Conservation (phyloP, 2,888 invertebrate species). For the Lathronympha strigana region DNA sequence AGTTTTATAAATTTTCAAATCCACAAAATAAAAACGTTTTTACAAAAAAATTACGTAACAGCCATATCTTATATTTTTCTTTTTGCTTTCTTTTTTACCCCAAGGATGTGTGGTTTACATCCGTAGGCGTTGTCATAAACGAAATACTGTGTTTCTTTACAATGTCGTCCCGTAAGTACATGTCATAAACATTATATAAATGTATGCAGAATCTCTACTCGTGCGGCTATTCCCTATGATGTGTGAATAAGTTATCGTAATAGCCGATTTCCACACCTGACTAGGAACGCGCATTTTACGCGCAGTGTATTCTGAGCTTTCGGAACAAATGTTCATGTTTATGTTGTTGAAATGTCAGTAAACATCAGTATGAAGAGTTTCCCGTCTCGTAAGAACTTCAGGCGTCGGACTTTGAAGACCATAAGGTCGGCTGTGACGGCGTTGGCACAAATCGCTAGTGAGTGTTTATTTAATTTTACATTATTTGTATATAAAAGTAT, state of each 20-base stretch:
- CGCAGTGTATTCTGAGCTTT: slow-evolving; percentile 73
- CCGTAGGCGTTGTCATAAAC: too few species aligned
- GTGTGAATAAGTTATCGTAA: slow-evolving; percentile 46
- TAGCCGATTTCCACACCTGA: slow-evolving; percentile 62
- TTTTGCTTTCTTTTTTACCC: too few species aligned
- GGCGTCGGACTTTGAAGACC: slow-evolving; percentile 76
- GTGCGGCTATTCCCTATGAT: slow-evolving; percentile 63
- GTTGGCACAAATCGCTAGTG: slow-evolving; percentile 78
- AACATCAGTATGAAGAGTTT: slow-evolving; percentile 77
- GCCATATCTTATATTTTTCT: too few species aligned
- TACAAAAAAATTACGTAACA: too few species aligned
- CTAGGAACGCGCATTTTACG: slow-evolving; percentile 74
- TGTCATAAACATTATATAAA: too few species aligned
- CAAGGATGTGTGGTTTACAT: too few species aligned
- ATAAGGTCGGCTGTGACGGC: slow-evolving; percentile 77
- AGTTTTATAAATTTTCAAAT: too few species aligned
- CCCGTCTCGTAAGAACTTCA: slow-evolving; percentile 74
- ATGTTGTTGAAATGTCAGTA: slow-evolving; percentile 64
- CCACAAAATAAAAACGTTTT: too few species aligned
- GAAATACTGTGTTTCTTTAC: too few species aligned
- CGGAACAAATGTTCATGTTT: slow-evolving; percentile 63
- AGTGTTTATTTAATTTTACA: slow-evolving; percentile 52
- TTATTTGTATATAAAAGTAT: neutral
- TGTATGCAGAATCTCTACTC: slow-evolving; percentile 52
- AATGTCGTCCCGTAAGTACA: too few species aligned